phyloP scores from a whole-genome alignment of 2,797 vertebrate species.

The Chanos chanos region DNA sequence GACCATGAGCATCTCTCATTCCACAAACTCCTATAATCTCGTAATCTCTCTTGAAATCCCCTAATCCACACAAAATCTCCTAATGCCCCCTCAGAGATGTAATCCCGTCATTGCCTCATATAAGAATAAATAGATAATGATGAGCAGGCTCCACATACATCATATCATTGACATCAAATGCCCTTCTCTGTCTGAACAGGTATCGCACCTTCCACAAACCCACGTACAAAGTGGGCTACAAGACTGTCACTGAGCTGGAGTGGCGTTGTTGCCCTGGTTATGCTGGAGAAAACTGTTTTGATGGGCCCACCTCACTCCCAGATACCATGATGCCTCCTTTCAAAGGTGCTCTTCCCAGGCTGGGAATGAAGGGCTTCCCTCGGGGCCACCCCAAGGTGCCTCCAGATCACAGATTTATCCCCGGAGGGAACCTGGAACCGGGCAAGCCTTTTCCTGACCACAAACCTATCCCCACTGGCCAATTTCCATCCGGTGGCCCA shows the following conservation, averaged over 20 bases:
- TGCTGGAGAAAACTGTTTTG: conserved; percentile 83
- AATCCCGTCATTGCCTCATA: not conserved
- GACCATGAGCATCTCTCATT: not conserved
- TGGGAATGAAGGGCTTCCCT: conserved; percentile 75
- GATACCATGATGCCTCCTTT: conserved; percentile 71
- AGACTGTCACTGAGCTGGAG: conserved; percentile 88
- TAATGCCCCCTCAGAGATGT: not conserved
- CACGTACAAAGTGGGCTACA: conserved; percentile 90
- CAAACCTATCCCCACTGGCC: conserved; percentile 64
- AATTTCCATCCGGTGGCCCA: conserved; percentile 61
- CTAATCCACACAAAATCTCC: not conserved
- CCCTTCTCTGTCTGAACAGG: conserved; percentile 70
- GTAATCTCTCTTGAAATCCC: not conserved
- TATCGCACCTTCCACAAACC: conserved; percentile 91
- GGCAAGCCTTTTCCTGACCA: conserved; percentile 63
- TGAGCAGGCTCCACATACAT: no score
- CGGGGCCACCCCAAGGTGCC: conserved; percentile 68
- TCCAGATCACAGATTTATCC: conserved; percentile 60
- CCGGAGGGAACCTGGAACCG: conserved; percentile 70
- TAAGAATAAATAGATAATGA: not conserved
- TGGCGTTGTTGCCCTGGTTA: conserved; percentile 94
- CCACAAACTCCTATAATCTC: not conserved
- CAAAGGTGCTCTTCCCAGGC: conserved; percentile 73
- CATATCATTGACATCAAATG: no score
- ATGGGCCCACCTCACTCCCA: conserved; percentile 74